phyloP scores from a whole-genome alignment of 1,140 invertebrate genomes.

The Aporrectodea caliginosa region DNA sequence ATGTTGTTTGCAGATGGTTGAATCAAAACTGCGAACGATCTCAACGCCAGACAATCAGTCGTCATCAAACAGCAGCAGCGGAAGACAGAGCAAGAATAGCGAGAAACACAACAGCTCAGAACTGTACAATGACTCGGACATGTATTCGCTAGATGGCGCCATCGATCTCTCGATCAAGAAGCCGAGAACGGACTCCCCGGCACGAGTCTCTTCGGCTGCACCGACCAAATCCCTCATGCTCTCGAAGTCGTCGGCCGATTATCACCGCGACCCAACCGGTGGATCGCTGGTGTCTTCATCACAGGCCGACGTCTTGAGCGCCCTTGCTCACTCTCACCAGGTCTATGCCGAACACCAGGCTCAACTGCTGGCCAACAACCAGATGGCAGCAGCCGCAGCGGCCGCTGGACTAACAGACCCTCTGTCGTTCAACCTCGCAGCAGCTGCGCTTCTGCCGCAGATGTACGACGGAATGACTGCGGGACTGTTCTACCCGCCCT shows the following conservation, averaged over 20 bases:
- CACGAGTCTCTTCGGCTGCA: background rate
- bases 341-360: slow-evolving; percentile 11
- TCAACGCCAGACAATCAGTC: background rate
- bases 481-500: slow-evolving; percentile 18
- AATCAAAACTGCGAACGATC: background rate
- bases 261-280: background rate
- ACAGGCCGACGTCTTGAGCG: slow-evolving; percentile 5
- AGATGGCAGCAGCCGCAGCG: background rate
- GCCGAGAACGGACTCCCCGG: slow-evolving; percentile 9
- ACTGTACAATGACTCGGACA: background rate
- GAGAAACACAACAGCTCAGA: background rate
- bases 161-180: slow-evolving; percentile 34
- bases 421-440: slow-evolving; percentile 15
- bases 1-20: slow-evolving; percentile 9
- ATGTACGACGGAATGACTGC: slow-evolving; percentile 30
- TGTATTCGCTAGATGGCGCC: slow-evolving; percentile 24
- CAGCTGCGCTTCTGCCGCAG: slow-evolving; percentile 17
- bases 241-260: background rate
- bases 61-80: background rate
- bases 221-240: background rate
- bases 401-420: background rate
- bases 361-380: background rate
- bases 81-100: background rate
- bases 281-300: background rate
- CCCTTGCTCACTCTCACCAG: slow-evolving; percentile 18